Conservation (phyloP, 1,140 invertebrate species). For the Hirudo medicinalis region DNA sequence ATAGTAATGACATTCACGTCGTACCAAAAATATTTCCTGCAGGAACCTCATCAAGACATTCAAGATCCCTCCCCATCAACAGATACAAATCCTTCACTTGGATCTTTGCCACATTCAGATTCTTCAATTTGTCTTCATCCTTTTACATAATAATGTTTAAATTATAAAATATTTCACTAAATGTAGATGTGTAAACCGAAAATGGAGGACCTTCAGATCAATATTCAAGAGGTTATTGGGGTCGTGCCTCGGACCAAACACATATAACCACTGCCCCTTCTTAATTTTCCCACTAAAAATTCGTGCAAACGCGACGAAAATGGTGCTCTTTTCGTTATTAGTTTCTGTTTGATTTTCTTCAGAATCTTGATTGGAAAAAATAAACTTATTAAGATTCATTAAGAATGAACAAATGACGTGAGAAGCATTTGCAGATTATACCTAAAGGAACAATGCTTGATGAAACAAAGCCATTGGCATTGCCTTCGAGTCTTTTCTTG, state of each 20-base stretch:
- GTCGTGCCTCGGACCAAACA: conserved; percentile 79
- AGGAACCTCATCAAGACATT: conserved; percentile 60
- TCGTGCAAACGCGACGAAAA: conserved; percentile 79
- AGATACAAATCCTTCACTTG: conserved; percentile 65
- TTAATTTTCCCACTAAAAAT: conserved; percentile 75
- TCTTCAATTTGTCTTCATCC: conserved; percentile 32
- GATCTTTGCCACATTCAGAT: conserved; percentile 50
- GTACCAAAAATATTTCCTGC: conserved; percentile 64
- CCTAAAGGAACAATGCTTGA: not conserved
- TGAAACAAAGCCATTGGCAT: not conserved
- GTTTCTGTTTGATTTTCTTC: no score
- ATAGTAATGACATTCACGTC: not conserved
- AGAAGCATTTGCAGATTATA: no score
- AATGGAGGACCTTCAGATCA: conserved; percentile 25
- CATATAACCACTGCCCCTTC: conserved; percentile 63
- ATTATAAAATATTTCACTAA: not conserved
- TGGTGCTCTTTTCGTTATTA: no score
- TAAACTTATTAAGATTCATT: no score
- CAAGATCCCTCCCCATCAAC: conserved; percentile 83
- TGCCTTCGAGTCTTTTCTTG: conserved; percentile 40
- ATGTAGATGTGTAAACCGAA: not conserved
- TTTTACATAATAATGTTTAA: not conserved
- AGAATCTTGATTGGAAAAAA: no score
- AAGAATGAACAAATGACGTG: no score
- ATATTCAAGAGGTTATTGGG: conserved; percentile 49